Evolutionary conservation across 2,797 vertebrate genomes (phyloP).

Genomic region (Cossypha caffra): DNA sequence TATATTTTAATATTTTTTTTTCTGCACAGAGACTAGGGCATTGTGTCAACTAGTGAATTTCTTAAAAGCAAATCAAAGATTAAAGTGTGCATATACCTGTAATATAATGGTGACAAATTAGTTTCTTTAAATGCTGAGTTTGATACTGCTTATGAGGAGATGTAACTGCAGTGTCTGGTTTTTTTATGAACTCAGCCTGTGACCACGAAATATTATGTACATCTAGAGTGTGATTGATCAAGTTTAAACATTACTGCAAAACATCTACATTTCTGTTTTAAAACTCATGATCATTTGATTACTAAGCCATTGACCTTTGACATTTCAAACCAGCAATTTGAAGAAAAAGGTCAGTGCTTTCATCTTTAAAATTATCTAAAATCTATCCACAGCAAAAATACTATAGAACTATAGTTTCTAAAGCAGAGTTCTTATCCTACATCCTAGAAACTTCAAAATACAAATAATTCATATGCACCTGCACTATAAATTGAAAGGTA

Average conservation of each 20-base stretch:
- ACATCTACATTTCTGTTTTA: neutral
- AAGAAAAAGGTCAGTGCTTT: neutral
- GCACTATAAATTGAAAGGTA: neutral
- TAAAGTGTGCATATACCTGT: neutral
- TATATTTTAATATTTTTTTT: neutral
- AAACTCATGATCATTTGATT: neutral
- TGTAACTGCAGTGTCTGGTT: neutral
- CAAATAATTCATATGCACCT: accelerated
- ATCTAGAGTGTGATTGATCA: neutral
- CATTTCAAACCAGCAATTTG: neutral
- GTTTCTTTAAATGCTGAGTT: neutral
- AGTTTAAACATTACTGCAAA: neutral
- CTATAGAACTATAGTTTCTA: neutral
- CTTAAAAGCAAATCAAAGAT: neutral
- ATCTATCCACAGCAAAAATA: neutral
- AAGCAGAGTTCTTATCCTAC: neutral
- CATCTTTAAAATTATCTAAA: neutral
- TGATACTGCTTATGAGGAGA: neutral
- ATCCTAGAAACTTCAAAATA: neutral
- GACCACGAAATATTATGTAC: neutral
- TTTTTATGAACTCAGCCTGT: neutral
- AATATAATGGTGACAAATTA: neutral
- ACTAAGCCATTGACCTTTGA: neutral
- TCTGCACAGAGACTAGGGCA: neutral
- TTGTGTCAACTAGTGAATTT: neutral